These are phyloP conservation scores for Cephus rjabovi DNA, from an alignment of 2,888 invertebrate genomes.

Conservation along the genomic window DNA sequence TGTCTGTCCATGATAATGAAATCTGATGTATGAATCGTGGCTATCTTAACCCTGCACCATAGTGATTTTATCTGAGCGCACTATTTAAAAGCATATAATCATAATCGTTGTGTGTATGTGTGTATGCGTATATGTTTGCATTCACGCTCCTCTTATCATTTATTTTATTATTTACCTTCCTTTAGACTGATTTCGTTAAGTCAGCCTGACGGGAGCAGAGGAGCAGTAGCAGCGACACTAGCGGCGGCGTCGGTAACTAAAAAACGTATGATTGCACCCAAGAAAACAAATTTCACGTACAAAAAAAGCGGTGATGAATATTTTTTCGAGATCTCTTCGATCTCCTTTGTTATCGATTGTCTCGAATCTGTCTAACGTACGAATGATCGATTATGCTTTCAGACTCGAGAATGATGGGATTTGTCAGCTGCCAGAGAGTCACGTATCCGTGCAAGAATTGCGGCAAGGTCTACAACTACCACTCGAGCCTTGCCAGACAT, in stretches of 20 bases:
- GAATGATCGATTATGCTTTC: constrained; percentile 30
- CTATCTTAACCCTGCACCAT: neutral
- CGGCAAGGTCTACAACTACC: constrained; percentile 67
- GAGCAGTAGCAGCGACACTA: neutral
- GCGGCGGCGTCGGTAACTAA: neutral
- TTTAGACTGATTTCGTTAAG: neutral
- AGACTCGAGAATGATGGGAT: constrained; percentile 41
- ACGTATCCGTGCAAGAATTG: constrained; percentile 65
- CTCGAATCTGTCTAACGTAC: neutral
- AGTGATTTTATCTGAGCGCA: neutral
- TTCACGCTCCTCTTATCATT: neutral
- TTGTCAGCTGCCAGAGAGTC: constrained; percentile 42
- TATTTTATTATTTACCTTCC: neutral
- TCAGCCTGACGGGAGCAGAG: neutral
- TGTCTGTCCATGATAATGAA: neutral
- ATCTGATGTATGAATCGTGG: neutral
- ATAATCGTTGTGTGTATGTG: neutral
- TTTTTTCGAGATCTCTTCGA: too few relatives aligned
- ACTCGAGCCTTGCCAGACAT: constrained; percentile 64
- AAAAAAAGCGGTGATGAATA: neutral
- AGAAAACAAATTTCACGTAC: neutral
- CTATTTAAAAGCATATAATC: neutral
- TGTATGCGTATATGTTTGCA: neutral
- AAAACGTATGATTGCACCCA: neutral
- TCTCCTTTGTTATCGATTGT: neutral